Evolutionary conservation across 2,888 invertebrate species (phyloP).

Genomic region (Reticulitermes lucifugus): DNA sequence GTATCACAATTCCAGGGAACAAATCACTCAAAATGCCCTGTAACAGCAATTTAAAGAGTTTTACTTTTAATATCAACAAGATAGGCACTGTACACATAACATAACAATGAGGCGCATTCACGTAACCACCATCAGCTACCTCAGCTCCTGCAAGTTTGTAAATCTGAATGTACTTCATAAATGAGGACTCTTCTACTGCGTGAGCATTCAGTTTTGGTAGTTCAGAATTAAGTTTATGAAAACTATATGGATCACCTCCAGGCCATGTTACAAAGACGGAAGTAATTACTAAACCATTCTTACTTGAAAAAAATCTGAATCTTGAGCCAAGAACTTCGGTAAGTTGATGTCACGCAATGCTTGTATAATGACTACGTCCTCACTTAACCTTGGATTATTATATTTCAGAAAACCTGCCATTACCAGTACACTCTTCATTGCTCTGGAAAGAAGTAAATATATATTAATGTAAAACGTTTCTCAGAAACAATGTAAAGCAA

Average conservation of each 20-base stretch:
- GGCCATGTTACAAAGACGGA: too few species aligned
- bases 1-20: conserved; percentile 85
- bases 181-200: too few species aligned
- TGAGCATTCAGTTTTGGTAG: too few species aligned
- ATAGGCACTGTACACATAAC: too few species aligned
- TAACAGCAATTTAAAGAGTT: conserved; percentile 44
- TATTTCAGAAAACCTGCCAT: conserved; percentile 93
- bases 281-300: background rate
- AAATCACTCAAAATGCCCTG: conserved; percentile 89
- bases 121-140: too few species aligned
- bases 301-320: conserved; percentile 82
- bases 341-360: conserved; percentile 90
- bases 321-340: conserved; percentile 89
- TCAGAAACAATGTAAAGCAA: too few species aligned
- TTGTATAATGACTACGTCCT: conserved; percentile 85
- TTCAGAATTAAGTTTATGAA: too few species aligned
- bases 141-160: too few species aligned
- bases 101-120: too few species aligned
- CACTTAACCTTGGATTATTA: conserved; percentile 84
- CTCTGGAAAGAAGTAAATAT: conserved; percentile 64
- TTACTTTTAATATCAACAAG: too few species aligned
- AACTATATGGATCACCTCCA: too few species aligned
- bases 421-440: conserved; percentile 92
- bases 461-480: background rate
- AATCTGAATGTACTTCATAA: too few species aligned